Evolutionary conservation across 2,797 vertebrate species (phyloP).

Genomic region (Amblyraja radiata): DNA sequence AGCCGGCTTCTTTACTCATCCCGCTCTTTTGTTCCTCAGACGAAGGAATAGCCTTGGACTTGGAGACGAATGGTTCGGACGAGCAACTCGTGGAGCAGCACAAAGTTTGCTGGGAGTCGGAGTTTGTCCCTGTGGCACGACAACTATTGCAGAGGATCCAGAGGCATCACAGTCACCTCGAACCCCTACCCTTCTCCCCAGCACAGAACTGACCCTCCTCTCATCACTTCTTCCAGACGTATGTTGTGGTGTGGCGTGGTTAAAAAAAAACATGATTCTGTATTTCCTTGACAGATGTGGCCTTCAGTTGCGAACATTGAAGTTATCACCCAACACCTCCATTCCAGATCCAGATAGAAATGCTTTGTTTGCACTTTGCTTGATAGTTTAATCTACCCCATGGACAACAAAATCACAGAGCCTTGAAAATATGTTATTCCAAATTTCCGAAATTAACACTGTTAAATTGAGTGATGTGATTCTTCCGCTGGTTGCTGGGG

Average conservation of each 20-base stretch:
- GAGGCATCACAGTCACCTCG: constrained; percentile 45
- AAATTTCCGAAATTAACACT: neutral
- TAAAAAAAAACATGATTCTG: neutral
- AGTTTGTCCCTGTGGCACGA: constrained; percentile 80
- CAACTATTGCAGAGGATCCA: constrained; percentile 67
- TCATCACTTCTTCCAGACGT: neutral
- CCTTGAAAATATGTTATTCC: neutral
- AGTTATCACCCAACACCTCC: neutral
- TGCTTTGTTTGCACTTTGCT: neutral
- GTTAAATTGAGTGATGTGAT: neutral
- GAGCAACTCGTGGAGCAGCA: constrained; percentile 62
- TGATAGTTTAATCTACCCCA: constrained; percentile 4
- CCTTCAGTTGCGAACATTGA: neutral
- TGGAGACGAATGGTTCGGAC: constrained; percentile 48
- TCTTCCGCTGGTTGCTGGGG: neutral
- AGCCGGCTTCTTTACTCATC: neutral
- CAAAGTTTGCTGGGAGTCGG: constrained; percentile 75
- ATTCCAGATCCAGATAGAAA: neutral
- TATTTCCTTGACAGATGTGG: neutral
- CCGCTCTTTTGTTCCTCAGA: constrained; percentile 56
- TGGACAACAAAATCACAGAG: neutral
- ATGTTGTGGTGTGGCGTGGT: too few relatives aligned
- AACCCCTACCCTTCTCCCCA: constrained; percentile 42
- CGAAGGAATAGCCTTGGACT: constrained; percentile 62
- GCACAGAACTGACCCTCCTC: neutral